Conservation (phyloP, 2,113 vertebrate genomes). For the Dicerorhinus sumatrensis region DNA sequence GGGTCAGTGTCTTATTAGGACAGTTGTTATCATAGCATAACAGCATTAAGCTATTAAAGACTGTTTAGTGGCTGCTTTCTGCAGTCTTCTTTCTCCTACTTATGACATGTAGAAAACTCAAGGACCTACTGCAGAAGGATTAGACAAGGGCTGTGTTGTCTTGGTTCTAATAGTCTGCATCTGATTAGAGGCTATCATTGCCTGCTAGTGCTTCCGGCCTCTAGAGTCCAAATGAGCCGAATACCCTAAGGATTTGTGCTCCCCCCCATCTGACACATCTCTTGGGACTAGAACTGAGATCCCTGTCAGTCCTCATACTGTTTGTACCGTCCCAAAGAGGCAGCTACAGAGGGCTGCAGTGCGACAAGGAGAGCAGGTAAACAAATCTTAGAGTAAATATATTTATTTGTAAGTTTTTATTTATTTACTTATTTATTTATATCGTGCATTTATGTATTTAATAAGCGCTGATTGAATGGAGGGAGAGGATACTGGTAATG, state of each 20-base stretch:
- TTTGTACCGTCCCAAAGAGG: not conserved
- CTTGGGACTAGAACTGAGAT: not conserved
- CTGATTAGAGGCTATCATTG: not conserved
- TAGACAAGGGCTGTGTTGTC: not conserved
- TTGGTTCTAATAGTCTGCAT: not conserved
- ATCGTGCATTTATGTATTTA: not conserved
- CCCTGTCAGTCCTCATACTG: not conserved
- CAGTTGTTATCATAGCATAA: not conserved
- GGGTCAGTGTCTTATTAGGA: not conserved
- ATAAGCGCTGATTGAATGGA: not conserved
- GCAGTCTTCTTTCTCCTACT: not conserved
- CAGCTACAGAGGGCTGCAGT: not conserved
- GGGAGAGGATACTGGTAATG: not conserved
- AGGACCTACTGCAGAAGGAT: not conserved
- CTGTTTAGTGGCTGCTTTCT: not conserved
- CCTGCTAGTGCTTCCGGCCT: not conserved
- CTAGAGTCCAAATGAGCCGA: not conserved
- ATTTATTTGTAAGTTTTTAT: not conserved
- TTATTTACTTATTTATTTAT: not conserved
- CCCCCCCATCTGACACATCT: rapidly evolving
- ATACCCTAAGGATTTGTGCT: not conserved
- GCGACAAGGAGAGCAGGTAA: not conserved
- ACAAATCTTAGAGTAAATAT: not conserved
- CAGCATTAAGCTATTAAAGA: not conserved
- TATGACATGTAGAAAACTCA: not conserved